phyloP scores from a whole-genome alignment of 2,113 vertebrate species.

The Colinus virginianus region DNA sequence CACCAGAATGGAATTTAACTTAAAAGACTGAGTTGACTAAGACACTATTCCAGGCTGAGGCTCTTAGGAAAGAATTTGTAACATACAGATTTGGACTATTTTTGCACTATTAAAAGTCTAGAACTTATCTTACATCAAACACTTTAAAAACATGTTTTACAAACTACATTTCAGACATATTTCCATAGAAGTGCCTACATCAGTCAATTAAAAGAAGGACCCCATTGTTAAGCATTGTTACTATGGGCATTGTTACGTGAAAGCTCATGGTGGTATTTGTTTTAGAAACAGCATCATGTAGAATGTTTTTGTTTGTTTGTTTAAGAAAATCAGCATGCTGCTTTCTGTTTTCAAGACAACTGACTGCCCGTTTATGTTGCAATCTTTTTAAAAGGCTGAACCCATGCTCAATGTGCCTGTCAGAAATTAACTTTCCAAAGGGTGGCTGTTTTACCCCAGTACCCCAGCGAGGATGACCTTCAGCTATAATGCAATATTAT shows the following conservation, averaged over 20 bases:
- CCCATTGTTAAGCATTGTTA: slow-evolving; percentile 52
- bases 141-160: slow-evolving; percentile 77
- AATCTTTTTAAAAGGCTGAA: background rate
- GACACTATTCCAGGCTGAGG: slow-evolving; percentile 73
- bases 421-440: background rate
- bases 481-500: background rate
- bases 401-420: background rate
- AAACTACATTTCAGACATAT: slow-evolving; percentile 73
- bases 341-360: background rate
- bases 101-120: slow-evolving; percentile 78
- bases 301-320: background rate
- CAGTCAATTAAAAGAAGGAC: slow-evolving; percentile 68
- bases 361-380: background rate
- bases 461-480: background rate
- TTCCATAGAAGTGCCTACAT: slow-evolving; percentile 69
- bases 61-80: slow-evolving; percentile 70
- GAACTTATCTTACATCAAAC: slow-evolving; percentile 79
- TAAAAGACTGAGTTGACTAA: slow-evolving; percentile 70
- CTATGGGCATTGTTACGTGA: background rate
- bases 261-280: background rate
- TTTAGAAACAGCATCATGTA: background rate
- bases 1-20: slow-evolving; percentile 70
- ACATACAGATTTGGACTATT: slow-evolving; percentile 72
- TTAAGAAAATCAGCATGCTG: background rate
- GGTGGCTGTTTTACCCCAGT: background rate